Base-by-base conservation (phyloP, 2,113 vertebrate species). In the Nanorana parkeri region DNA sequence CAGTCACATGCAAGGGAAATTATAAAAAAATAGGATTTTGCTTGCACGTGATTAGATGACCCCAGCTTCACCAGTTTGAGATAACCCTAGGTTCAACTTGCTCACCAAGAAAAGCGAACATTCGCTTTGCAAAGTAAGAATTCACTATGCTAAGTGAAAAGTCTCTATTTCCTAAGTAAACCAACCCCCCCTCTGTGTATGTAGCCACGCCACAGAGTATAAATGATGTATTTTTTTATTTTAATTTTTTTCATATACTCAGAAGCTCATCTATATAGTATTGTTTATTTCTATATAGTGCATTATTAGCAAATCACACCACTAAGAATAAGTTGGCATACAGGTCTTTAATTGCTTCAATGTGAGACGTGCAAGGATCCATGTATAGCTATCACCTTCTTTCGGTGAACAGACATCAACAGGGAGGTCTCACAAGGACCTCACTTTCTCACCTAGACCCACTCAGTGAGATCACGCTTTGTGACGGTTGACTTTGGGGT, bases 271-370 rank as follows among this genome's bases (percentile, higher is more conserved):
- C 32, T 29, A 55, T 4, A 20, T 72, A 4, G n/a, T 19, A 10
- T 17, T 55, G 17, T 58, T 74, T 5, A 17, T 10, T 15, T 74
- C 20, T 60, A 20, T 36, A 5, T 20, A 17, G 47, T 4, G 51
- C 13, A 19, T 58, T 29, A 47, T 2, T 21, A 63, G 60, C 10
- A 63, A 63, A 17, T 60, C 54, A n/a, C 28, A 17, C 26, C 8
- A 28, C 51, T 68, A 28, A 78, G 24, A 56, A 55, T 20, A 67
- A 55, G 32, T 78, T 68, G 51, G 47, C 47, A 66, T 51, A 66
- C 6, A 15, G 17, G 16, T 7, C 20, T 78, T 41, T 64, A 24
- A 64, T 76, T 77, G 17, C 41, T 65, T 77, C 11, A 54, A 26
- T 65, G 56, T 63, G 32, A 32, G 60, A 77, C 24, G 19, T 55